Conservation (phyloP, 2,888 invertebrate genomes). For the Lasius fuliginosus region DNA sequence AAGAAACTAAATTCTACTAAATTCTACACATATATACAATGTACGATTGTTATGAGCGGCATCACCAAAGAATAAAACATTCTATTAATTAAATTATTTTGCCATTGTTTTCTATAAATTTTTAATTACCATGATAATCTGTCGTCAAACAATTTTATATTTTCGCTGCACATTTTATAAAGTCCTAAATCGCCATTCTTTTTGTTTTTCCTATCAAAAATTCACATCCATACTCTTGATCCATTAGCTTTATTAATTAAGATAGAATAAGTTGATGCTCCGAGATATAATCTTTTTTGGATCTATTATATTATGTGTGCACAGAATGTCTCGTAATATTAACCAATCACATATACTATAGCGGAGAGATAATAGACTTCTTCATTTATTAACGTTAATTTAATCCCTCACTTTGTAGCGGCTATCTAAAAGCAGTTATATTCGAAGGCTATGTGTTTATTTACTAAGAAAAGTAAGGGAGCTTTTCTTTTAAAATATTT, state of each 20-base stretch:
- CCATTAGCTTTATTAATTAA: slow-evolving; percentile 3
- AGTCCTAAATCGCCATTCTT: background rate
- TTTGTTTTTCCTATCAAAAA: background rate
- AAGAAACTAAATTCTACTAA: background rate
- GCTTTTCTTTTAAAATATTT: background rate
- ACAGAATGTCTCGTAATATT: background rate
- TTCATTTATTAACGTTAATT: slow-evolving; percentile 3
- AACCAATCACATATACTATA: background rate
- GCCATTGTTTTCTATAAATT: background rate
- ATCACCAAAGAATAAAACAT: background rate
- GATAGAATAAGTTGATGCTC: background rate
- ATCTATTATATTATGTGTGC: background rate
- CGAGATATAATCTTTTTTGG: background rate
- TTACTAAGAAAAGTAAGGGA: background rate
- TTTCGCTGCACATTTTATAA: background rate
- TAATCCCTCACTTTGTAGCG: background rate
- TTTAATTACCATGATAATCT: slow-evolving; percentile 10
- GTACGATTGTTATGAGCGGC: background rate
- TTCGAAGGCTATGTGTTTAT: background rate
- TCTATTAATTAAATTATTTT: slow-evolving; percentile 33
- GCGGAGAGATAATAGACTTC: background rate
- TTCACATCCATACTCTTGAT: background rate
- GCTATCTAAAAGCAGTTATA: background rate
- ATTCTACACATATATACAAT: background rate
- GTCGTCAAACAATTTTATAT: slow-evolving; percentile 34